A percentile compares a stretch with the other conserved stretches of the same genome.
phyloP scores from a whole-genome alignment of 92 coral and sea anemone species.

The Ricordea florida region DNA sequence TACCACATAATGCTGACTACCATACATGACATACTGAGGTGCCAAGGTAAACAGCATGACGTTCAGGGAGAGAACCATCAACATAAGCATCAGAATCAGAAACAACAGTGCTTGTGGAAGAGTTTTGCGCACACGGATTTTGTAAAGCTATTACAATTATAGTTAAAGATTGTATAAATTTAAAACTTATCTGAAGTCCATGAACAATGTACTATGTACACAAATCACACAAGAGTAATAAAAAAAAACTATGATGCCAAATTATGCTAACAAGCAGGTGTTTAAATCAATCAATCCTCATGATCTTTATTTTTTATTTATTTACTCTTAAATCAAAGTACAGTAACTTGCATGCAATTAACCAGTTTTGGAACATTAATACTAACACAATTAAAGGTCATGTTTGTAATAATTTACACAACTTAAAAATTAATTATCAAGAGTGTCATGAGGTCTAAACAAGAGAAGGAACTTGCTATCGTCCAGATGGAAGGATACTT shows the following conservation, averaged over 20 bases:
- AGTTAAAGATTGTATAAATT: no score
- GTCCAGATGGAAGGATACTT: slow-evolving; percentile 77
- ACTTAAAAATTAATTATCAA: no score
- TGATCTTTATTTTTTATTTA: neutral
- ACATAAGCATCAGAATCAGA: slow-evolving; percentile 90
- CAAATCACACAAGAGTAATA: no score
- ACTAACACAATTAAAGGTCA: no score
- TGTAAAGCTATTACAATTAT: slow-evolving; percentile 68
- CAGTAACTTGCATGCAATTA: no score
- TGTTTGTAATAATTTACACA: no score
- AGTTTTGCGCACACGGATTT: slow-evolving; percentile 88
- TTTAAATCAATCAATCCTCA: neutral
- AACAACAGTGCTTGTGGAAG: slow-evolving; percentile 95
- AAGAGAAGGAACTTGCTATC: neutral
- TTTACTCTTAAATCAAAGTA: no score
- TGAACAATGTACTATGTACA: no score
- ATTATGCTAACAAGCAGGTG: neutral
- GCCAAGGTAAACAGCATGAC: slow-evolving; percentile 89
- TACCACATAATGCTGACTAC: slow-evolving; percentile 86
- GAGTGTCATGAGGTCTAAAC: no score
- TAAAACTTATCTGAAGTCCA: no score
- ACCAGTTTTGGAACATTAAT: no score
- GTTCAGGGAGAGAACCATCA: slow-evolving; percentile 88
- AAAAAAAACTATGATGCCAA: neutral
- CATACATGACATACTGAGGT: slow-evolving; percentile 97